Evolutionary conservation across 1,140 invertebrate species (phyloP).

Genomic region (Eupristina koningsbergeri): DNA sequence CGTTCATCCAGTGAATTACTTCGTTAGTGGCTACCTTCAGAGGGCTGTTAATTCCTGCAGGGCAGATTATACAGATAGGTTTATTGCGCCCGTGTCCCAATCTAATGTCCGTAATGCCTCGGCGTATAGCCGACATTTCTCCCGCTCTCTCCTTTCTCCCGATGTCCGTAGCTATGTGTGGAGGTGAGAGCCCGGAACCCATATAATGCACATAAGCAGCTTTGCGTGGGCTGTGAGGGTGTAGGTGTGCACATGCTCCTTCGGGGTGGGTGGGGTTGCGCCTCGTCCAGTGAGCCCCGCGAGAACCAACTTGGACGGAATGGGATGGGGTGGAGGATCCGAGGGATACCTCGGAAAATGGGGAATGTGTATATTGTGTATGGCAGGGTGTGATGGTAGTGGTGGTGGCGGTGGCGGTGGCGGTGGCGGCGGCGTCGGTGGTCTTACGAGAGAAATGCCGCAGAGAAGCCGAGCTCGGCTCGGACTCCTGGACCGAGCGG

Average conservation of each 20-base stretch:
- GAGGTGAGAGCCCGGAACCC: slow-evolving; percentile 22
- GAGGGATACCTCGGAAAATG: slow-evolving; percentile 37
- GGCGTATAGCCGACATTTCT: slow-evolving; percentile 52
- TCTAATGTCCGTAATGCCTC: slow-evolving; percentile 74
- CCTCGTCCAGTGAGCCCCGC: background rate
- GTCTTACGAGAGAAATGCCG: slow-evolving; percentile 21
- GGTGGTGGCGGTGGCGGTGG: too few relatives aligned
- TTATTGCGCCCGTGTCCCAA: slow-evolving; percentile 75
- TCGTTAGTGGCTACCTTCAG: slow-evolving; percentile 75
- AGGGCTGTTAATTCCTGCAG: slow-evolving; percentile 75
- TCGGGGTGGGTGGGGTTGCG: background rate
- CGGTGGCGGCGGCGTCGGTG: too few relatives aligned
- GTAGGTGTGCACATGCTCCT: background rate
- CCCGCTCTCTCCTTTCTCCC: slow-evolving; percentile 11
- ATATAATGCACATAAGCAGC: slow-evolving; percentile 49
- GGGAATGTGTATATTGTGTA: slow-evolving; percentile 25
- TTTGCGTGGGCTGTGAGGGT: slow-evolving; percentile 25
- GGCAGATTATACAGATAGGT: slow-evolving; percentile 75
- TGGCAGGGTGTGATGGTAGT: background rate
- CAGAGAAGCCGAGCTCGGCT: background rate
- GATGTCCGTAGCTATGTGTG: background rate
- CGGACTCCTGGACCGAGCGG: background rate
- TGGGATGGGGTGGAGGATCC: too few relatives aligned
- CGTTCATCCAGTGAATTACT: slow-evolving; percentile 75
- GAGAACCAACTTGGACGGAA: slow-evolving; percentile 7